Percentiles rank a stretch among this genome's conserved stretches.
These are phyloP conservation scores for Andinoacara biseriatus DNA, from an alignment of 2,113 vertebrate genomes.

Conservation along the genomic window DNA sequence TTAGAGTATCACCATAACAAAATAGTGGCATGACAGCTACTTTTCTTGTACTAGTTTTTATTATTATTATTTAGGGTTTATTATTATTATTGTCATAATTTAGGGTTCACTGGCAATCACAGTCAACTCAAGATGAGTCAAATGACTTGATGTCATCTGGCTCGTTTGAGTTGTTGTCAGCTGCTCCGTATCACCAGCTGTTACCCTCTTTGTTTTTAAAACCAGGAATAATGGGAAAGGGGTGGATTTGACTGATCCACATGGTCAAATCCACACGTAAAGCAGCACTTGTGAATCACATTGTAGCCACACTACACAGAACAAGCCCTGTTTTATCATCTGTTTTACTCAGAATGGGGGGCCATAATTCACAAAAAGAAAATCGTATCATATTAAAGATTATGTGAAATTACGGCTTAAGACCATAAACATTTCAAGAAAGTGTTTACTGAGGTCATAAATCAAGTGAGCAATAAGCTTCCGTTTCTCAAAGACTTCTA, in stretches of 20 bases:
- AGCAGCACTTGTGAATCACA: background rate
- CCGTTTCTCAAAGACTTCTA: background rate
- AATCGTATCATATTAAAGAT: background rate
- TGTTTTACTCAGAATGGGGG: background rate
- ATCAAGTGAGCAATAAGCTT: background rate
- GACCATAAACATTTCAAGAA: background rate
- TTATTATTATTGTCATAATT: background rate
- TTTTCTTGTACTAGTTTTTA: background rate
- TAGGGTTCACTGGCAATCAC: background rate
- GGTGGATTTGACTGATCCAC: background rate
- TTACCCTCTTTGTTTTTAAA: background rate
- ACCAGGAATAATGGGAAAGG: background rate
- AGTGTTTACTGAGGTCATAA: background rate
- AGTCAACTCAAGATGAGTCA: background rate
- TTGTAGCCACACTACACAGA: background rate
- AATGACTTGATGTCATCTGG: background rate
- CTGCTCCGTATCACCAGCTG: background rate
- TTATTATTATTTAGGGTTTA: background rate
- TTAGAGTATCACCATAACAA: conserved; percentile 3
- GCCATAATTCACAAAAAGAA: background rate
- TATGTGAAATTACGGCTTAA: background rate
- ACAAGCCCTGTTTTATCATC: background rate
- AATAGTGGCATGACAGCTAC: background rate
- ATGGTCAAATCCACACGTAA: background rate
- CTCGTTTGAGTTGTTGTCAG: no score